Evolutionary conservation across 2,888 invertebrate genomes (phyloP).

Genomic region (Halocaridina rubra): DNA sequence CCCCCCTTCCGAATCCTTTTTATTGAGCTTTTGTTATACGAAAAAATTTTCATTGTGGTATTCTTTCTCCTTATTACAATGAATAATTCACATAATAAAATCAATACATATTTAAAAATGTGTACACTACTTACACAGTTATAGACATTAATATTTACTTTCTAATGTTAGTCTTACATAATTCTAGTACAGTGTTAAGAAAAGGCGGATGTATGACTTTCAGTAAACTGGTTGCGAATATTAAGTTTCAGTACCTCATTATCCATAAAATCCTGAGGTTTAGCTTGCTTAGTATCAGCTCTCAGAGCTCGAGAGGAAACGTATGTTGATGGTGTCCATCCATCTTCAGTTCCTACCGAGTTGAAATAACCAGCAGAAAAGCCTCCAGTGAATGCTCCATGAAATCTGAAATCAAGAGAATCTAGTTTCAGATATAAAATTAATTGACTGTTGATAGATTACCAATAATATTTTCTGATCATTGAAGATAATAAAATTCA

Average conservation of each 20-base stretch:
- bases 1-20: no score
- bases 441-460: background rate
- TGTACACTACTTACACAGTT: no score
- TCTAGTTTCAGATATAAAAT: background rate
- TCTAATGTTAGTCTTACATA: no score
- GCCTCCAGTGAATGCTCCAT: constrained; percentile 98
- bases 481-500: background rate
- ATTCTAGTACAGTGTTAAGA: no score
- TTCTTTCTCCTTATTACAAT: no score
- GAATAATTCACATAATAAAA: no score
- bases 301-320: constrained; percentile 87
- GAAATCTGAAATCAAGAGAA: constrained; percentile 80
- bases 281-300: constrained; percentile 69
- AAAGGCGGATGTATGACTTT: no score
- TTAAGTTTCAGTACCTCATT: constrained; percentile 85
- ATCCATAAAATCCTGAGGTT: constrained; percentile 90
- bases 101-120: no score
- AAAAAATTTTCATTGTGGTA: no score
- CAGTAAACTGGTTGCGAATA: no score
- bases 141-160: no score
- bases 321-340: constrained; percentile 92
- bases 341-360: constrained; percentile 94
- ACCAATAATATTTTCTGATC: background rate
- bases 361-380: constrained; percentile 98
- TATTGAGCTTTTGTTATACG: no score